Conservation (phyloP, 2,888 invertebrate species). For the Eremobia ochroleuca region DNA sequence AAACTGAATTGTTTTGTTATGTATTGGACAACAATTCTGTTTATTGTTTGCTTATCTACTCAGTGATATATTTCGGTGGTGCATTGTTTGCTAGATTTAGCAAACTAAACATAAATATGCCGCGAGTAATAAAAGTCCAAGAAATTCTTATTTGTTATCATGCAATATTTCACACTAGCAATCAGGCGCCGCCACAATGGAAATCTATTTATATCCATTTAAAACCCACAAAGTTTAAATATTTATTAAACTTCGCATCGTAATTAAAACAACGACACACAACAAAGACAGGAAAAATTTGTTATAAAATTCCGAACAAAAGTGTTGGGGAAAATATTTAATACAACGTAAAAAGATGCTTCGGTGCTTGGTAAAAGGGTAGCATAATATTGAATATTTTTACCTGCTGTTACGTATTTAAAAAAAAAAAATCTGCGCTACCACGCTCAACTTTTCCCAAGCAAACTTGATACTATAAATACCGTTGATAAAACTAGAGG, state of each 20-base stretch:
- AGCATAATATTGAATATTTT: slow-evolving; percentile 45
- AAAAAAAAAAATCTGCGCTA: slow-evolving; percentile 26
- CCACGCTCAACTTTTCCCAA: slow-evolving; percentile 32
- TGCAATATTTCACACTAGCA: neutral
- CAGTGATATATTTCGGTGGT: neutral
- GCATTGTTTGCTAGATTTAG: neutral
- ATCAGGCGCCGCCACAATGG: neutral
- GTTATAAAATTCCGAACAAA: slow-evolving; percentile 47
- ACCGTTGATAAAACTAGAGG: slow-evolving; percentile 30
- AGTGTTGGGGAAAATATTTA: slow-evolving; percentile 49
- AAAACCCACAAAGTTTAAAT: slow-evolving; percentile 2
- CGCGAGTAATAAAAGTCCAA: neutral
- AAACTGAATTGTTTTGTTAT: neutral
- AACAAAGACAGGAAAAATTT: slow-evolving; percentile 39
- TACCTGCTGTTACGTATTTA: slow-evolving; percentile 5
- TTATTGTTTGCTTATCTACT: neutral
- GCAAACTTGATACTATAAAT: slow-evolving; percentile 29
- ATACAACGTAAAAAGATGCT: slow-evolving; percentile 34
- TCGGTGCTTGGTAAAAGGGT: slow-evolving; percentile 26
- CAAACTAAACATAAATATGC: neutral
- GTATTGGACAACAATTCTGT: neutral
- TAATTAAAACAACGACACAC: slow-evolving; percentile 26
- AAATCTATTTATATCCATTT: slow-evolving; percentile 5
- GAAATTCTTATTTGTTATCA: neutral
- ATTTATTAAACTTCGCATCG: slow-evolving; percentile 32